phyloP scores from a whole-genome alignment of 2,797 vertebrate species.

The Heterohyrax brucei region DNA sequence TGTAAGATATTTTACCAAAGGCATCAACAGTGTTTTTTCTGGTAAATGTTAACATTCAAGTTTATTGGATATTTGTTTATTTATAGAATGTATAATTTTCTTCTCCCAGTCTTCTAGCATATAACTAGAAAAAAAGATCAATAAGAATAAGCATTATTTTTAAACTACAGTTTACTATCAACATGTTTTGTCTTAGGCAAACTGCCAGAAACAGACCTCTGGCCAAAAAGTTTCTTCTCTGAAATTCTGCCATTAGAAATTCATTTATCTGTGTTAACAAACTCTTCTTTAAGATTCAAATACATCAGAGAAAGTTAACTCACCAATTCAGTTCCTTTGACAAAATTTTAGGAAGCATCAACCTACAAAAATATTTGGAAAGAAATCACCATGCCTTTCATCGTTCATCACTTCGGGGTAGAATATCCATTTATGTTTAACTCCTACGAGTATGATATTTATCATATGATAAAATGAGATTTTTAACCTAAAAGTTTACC shows the following conservation, averaged over 20 bases:
- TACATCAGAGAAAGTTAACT: conserved; percentile 41
- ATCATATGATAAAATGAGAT: conserved; percentile 26
- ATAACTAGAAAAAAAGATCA: conserved; percentile 53
- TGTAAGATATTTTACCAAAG: conserved; percentile 80
- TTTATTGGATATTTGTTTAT: conserved; percentile 74
- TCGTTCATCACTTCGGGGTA: neutral
- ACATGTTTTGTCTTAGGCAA: conserved; percentile 48
- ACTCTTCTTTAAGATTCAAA: conserved; percentile 57
- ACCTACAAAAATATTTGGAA: neutral
- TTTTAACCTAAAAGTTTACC: conserved; percentile 17
- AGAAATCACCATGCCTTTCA: conserved; percentile 33
- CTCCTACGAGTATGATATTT: neutral
- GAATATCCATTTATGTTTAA: conserved; percentile 51
- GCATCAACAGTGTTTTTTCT: conserved; percentile 80
- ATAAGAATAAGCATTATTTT: conserved; percentile 65
- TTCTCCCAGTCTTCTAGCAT: conserved; percentile 46
- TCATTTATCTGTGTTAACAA: conserved; percentile 64
- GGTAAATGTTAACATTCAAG: conserved; percentile 71
- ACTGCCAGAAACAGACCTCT: conserved; percentile 64
- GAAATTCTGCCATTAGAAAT: conserved; percentile 58
- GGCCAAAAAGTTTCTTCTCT: conserved; percentile 49
- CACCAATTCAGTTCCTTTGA: conserved; percentile 10
- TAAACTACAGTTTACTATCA: conserved; percentile 65
- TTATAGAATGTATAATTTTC: conserved; percentile 75
- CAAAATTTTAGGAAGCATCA: conserved; percentile 32